Conservation (phyloP, 2,888 invertebrate species). For the Lepeophtheirus nordmannii region DNA sequence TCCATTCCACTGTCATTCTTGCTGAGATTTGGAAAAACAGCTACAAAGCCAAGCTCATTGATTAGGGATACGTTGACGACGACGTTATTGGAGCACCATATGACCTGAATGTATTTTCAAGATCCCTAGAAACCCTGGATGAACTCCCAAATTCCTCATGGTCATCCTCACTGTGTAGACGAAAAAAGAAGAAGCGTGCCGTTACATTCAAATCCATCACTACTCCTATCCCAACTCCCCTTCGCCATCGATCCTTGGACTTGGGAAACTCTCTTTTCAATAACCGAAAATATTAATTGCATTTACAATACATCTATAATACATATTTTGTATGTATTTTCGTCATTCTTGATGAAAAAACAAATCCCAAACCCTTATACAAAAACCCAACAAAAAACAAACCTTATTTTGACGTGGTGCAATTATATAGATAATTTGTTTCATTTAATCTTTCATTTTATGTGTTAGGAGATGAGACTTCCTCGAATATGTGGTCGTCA, state of each 20-base stretch:
- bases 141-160: background rate
- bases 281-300: background rate
- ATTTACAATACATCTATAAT: too few species aligned
- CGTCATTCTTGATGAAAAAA: too few species aligned
- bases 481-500: too few species aligned
- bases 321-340: too few species aligned
- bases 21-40: slow-evolving; percentile 92
- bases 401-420: too few species aligned
- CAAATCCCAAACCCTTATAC: too few species aligned
- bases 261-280: background rate
- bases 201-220: slow-evolving; percentile 4
- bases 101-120: background rate
- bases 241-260: background rate
- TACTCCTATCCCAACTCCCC: background rate
- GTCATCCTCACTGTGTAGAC: background rate
- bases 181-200: background rate
- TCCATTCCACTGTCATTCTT: slow-evolving; percentile 83
- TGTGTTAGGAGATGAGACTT: too few species aligned
- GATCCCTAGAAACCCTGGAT: slow-evolving; percentile 2
- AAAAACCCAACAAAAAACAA: too few species aligned
- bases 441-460: too few species aligned
- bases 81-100: background rate
- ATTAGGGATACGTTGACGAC: slow-evolving; percentile 12
- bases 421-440: too few species aligned
- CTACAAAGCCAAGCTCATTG: slow-evolving; percentile 39